Evolutionary conservation across 2,888 invertebrate species (phyloP).

Genomic region (Molanna angustata): DNA sequence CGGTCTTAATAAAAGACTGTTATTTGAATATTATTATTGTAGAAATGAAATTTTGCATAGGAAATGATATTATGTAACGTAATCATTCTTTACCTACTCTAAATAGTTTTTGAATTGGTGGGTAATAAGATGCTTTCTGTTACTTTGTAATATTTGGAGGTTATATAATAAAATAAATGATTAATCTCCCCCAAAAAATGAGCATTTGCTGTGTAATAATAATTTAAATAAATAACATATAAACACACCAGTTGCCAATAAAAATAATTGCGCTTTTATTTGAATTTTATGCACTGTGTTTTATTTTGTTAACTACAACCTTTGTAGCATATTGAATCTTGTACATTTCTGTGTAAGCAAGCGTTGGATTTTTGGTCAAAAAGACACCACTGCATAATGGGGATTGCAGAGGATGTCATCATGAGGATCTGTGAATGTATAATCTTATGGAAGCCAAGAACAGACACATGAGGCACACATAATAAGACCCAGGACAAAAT

Average conservation of each 20-base stretch:
- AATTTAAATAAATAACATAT: slow-evolving; percentile 28
- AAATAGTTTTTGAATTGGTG: slow-evolving; percentile 16
- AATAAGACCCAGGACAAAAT: too few relatives aligned
- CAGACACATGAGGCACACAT: too few relatives aligned
- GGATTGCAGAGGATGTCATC: too few relatives aligned
- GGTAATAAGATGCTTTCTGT: slow-evolving; percentile 29
- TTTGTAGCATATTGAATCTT: too few relatives aligned
- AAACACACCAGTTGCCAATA: slow-evolving; percentile 33
- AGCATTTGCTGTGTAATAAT: slow-evolving; percentile 28
- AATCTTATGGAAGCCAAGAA: too few relatives aligned
- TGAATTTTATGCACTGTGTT: slow-evolving; percentile 25
- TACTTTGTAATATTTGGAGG: too few relatives aligned
- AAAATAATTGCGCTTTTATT: slow-evolving; percentile 32
- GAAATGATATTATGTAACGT: slow-evolving; percentile 28
- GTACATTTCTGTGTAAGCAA: too few relatives aligned
- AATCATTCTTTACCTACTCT: slow-evolving; percentile 25
- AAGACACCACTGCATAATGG: too few relatives aligned
- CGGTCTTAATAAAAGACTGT: slow-evolving; percentile 2
- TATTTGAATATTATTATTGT: slow-evolving; percentile 28
- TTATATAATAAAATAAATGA: slow-evolving; percentile 31
- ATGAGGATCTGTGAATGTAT: too few relatives aligned
- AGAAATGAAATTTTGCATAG: slow-evolving; percentile 27
- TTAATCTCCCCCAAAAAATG: slow-evolving; percentile 22
- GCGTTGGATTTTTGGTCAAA: too few relatives aligned
- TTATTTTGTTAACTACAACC: slow-evolving; percentile 11